These are phyloP conservation scores for Epirrhoe alternata DNA, from an alignment of 2,888 invertebrate genomes.

Conservation along the genomic window DNA sequence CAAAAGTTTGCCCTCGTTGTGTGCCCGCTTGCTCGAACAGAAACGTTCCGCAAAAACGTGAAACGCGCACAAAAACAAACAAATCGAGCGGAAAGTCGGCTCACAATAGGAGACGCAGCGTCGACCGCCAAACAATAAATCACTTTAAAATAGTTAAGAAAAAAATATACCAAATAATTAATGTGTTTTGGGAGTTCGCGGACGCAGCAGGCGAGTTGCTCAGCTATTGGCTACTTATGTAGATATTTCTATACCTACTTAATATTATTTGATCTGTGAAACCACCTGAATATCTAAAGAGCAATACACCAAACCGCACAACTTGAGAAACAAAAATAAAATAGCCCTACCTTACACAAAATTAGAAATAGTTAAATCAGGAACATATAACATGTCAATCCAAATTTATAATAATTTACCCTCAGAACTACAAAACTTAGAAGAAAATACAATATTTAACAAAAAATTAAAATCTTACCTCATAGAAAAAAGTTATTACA, in stretches of 20 bases:
- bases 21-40: neutral
- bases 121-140: neutral
- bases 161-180: neutral
- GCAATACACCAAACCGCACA: too few species aligned
- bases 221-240: neutral
- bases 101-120: neutral
- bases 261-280: too few species aligned
- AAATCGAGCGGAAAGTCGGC: neutral
- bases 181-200: neutral
- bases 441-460: too few species aligned
- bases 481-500: too few species aligned
- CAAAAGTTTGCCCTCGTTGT: neutral
- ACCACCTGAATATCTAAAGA: too few species aligned
- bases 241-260: neutral
- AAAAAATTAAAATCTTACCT: too few species aligned
- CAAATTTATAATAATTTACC: too few species aligned
- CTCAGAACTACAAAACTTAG: too few species aligned
- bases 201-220: neutral
- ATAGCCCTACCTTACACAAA: too few species aligned
- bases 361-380: too few species aligned
- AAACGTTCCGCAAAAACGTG: neutral
- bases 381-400: too few species aligned
- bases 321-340: too few species aligned
- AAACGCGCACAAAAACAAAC: slow-evolving; percentile 1
- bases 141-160: neutral